Base-by-base conservation (phyloP, 2,888 invertebrate genomes). In the Cataglyphis rosenhaueri region DNA sequence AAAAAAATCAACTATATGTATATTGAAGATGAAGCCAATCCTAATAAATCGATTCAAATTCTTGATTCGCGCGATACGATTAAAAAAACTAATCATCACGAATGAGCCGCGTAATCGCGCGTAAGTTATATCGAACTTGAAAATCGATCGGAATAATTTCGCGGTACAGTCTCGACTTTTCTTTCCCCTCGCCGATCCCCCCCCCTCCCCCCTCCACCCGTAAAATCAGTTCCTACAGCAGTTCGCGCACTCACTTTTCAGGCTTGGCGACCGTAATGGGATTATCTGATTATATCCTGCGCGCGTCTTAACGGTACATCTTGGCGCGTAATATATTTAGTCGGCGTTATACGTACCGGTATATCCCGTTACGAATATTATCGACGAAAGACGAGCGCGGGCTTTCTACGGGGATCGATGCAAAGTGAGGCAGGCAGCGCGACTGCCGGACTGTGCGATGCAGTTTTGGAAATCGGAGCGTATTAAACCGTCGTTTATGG, bases 281-380 rank as follows among this genome's bases (percentile, higher is more conserved):
- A 88, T 89, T 87, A 86, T 84, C 82, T 83, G 89, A 90, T 89
- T 88, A 88, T 84, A 78, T 70, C 73, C 52, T 66, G 86, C 84
- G 78, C 85, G 84, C 85, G 87, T 84, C 88, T 87, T 89, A 89
- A 85, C 87, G 85, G 85, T 79, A 85, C 85, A 79, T 61, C 82
- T 57, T 64, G 57, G 78, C 83, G 81, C 66, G 81, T 81, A 85
- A 89, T 83, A 82, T 83, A 74, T 86, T 88, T 84, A 83, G 84
- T 65, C 71, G 76, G 35, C 57, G 84, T 66, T 59, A 79, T 68
- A 70, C 61, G 74, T 74, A 70, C 81, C 64, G 86, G 84, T 79
- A 74, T 70, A 83, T 89, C 84, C 86, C 89, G 88, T 89, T 89
- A 86, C 84, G 79, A 85, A 85, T 85, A 83, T 83, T 83, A 78